Conservation (phyloP, 2,797 vertebrate species). For the Cryptoprocta ferox region DNA sequence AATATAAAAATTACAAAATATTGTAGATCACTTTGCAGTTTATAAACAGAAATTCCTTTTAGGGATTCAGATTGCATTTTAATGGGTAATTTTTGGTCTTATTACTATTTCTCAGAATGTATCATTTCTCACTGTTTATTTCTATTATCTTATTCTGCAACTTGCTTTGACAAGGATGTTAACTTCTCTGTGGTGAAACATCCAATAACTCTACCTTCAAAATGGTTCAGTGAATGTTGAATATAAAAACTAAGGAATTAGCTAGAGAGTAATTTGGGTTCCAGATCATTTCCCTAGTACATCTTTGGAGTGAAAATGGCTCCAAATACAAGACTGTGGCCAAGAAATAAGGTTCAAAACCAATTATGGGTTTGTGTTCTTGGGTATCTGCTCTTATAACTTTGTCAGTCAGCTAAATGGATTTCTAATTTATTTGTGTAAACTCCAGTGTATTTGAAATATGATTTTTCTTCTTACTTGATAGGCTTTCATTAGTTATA, state of each 20-base stretch:
- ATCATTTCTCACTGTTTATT: neutral
- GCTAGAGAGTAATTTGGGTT: neutral
- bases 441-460: slow-evolving; percentile 12
- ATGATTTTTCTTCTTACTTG: slow-evolving; percentile 35
- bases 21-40: neutral
- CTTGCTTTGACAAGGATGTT: slow-evolving; percentile 12
- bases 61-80: neutral
- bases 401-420: neutral
- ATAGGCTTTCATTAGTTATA: slow-evolving; percentile 12
- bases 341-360: neutral
- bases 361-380: neutral
- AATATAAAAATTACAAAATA: slow-evolving; percentile 11
- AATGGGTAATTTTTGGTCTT: neutral
- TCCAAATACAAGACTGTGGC: neutral
- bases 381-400: neutral
- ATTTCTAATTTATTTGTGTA: slow-evolving; percentile 46
- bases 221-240: neutral
- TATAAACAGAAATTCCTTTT: neutral
- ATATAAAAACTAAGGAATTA: slow-evolving; percentile 35
- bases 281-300: neutral
- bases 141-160: neutral
- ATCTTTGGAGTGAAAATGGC: neutral
- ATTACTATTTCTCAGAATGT: neutral
- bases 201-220: neutral
- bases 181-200: slow-evolving; percentile 21